Conservation (phyloP, 2,888 invertebrate genomes). For the Pyrochroa serraticornis region DNA sequence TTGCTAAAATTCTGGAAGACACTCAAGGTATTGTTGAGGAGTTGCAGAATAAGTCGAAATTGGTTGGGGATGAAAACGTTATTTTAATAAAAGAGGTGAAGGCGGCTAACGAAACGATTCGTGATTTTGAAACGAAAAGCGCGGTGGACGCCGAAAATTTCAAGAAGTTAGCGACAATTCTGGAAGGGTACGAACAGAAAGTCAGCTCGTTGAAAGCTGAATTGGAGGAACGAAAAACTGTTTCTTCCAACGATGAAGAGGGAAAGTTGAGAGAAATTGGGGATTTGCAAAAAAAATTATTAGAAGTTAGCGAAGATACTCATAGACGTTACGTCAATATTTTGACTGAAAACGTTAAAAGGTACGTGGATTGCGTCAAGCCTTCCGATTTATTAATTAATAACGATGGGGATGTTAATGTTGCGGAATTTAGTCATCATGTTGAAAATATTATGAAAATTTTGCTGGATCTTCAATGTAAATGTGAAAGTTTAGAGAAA, state of each 20-base stretch:
- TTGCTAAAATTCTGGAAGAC: slow-evolving; percentile 40
- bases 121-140: slow-evolving; percentile 37
- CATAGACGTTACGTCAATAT: slow-evolving; percentile 46
- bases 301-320: slow-evolving; percentile 30
- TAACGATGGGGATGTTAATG: slow-evolving; percentile 39
- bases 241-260: not conserved
- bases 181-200: slow-evolving; percentile 44
- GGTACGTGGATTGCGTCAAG: slow-evolving; percentile 40
- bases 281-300: slow-evolving; percentile 30
- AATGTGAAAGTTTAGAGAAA: slow-evolving; percentile 64
- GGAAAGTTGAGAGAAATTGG: too few species aligned
- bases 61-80: slow-evolving; percentile 46
- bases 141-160: slow-evolving; percentile 40
- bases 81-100: slow-evolving; percentile 45
- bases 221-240: slow-evolving; percentile 40
- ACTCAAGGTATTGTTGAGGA: slow-evolving; percentile 46
- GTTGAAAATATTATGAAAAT: slow-evolving; percentile 64
- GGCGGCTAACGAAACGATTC: slow-evolving; percentile 35
- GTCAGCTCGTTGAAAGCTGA: slow-evolving; percentile 49
- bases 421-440: slow-evolving; percentile 52
- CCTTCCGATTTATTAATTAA: slow-evolving; percentile 29
- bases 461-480: slow-evolving; percentile 64
- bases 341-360: slow-evolving; percentile 43
- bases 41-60: slow-evolving; percentile 42
- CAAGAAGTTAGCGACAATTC: slow-evolving; percentile 38